A percentile compares a stretch with the other conserved stretches of the same genome.
Evolutionary conservation across 2,888 invertebrate species (phyloP).

Genomic region (Philereme transversata): DNA sequence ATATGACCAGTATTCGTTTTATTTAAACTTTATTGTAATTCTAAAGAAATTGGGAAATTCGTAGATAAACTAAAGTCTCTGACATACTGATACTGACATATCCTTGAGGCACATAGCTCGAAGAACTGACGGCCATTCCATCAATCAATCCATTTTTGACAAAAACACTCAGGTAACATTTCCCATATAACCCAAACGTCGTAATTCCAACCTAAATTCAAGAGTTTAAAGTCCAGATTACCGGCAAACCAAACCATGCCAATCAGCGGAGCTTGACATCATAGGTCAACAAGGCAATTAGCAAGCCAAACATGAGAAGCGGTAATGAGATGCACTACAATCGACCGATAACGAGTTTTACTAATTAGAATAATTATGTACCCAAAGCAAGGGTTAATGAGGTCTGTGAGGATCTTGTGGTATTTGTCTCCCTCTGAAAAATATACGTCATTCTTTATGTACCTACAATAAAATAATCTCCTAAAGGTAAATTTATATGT

Average conservation of each 20-base stretch:
- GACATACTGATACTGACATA: no score
- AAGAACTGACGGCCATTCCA: no score
- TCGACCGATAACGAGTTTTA: conserved; percentile 13
- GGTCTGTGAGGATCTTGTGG: no score
- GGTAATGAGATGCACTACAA: conserved; percentile 22
- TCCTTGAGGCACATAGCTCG: no score
- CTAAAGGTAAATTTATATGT: no score
- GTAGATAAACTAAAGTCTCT: no score
- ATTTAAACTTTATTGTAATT: no score
- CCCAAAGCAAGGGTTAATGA: background rate
- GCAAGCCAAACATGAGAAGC: conserved; percentile 9
- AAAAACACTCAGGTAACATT: background rate
- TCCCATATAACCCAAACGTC: background rate
- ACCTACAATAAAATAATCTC: no score
- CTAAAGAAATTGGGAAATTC: no score
- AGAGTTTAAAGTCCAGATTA: background rate
- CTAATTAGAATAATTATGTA: conserved; percentile 1
- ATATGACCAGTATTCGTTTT: no score
- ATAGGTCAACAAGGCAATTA: conserved; percentile 33
- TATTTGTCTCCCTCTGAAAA: no score
- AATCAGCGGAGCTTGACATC: conserved; percentile 2
- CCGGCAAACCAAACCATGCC: background rate
- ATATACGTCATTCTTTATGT: no score
- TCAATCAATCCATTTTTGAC: background rate
- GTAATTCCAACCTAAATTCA: background rate